Conservation (phyloP, 2,888 invertebrate genomes). For the Volucella bombylans region DNA sequence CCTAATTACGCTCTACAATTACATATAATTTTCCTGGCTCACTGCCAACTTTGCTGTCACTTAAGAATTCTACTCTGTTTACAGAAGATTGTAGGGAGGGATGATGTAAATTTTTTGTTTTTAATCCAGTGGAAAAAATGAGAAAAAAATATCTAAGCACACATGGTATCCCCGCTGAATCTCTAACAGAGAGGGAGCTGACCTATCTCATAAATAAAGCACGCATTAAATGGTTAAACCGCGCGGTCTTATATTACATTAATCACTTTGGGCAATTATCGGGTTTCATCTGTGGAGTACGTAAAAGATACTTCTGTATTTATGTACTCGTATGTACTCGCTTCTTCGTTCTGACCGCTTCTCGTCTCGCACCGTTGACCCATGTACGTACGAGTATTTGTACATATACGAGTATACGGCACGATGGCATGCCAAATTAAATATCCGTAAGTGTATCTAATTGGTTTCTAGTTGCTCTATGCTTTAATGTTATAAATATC, state of each 20-base stretch:
- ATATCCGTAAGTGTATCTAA: conserved; percentile 42
- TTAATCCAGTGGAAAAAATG: not conserved
- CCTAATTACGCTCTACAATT: conserved; percentile 56
- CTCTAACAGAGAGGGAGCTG: not conserved
- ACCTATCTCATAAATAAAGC: not conserved
- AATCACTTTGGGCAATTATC: conserved; percentile 70
- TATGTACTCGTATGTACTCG: too few species aligned
- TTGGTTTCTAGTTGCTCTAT: conserved; percentile 35
- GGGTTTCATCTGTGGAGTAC: conserved; percentile 50
- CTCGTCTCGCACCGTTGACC: not conserved
- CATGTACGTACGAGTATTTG: not conserved
- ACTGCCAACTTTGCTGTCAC: too few species aligned
- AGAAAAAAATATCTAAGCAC: conserved; percentile 13
- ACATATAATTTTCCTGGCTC: too few species aligned
- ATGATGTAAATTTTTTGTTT: not conserved
- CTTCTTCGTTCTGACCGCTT: conserved; percentile 25
- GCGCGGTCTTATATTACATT: conserved; percentile 56
- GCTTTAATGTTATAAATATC: conserved; percentile 54
- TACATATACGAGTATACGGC: too few species aligned
- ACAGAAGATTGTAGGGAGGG: too few species aligned
- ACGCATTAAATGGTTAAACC: conserved; percentile 58
- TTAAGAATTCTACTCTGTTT: not conserved
- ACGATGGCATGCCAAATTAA: conserved; percentile 13
- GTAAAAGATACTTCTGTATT: too few species aligned
- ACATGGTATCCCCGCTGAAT: conserved; percentile 22